Base-by-base conservation (phyloP, 1,140 invertebrate genomes). In the Delia radicum region DNA sequence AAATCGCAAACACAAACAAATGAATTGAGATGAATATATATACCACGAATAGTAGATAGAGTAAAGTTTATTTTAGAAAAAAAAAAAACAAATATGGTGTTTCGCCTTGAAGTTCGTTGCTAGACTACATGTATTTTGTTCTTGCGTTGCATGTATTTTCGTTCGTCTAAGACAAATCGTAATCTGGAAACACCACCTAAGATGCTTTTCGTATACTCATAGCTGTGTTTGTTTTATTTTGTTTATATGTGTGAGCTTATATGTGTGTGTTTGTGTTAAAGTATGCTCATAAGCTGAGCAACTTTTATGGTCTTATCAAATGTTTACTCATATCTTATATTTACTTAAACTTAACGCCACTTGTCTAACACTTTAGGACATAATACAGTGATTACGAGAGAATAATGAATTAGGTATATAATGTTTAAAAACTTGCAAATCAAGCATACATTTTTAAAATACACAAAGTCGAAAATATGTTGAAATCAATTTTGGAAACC, bases 241-340 rank as follows among this genome's bases (percentile, higher is more conserved):
- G 48, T 24, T 55, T 6, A 55, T 21, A 18, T 7, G 21, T 4
- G 21, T 55, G n/a, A n/a, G n/a, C n/a, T n/a, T n/a, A n/a, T n/a
- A 24, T 55, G 18, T 0, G 21, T 55, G 48, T 67, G 63, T 67
- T 67, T 31, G 63, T 67, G 63, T 67, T 2, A 24, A 24, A 3
- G 24, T 62, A 24, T 27, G 26, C 63, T 37, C 29, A 55, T 55
- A 69, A 69, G 65, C 65, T 69, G 65, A 37, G 65, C 29, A 69
- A 69, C 65, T 69, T 69, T 69, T 33, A 37, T 69, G 65, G 65
- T 69, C 65, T 69, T 69, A 69, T 69, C 65, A 69, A 31, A 37
- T 69, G 65, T 69, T 69, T 69, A 26, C 29, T 69, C 65, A 69
- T 69, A 69, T 69, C 65, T 69, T 69, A 69, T 69, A 28, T 69